phyloP scores from a whole-genome alignment of 2,113 vertebrate species.

The Nestor notabilis region DNA sequence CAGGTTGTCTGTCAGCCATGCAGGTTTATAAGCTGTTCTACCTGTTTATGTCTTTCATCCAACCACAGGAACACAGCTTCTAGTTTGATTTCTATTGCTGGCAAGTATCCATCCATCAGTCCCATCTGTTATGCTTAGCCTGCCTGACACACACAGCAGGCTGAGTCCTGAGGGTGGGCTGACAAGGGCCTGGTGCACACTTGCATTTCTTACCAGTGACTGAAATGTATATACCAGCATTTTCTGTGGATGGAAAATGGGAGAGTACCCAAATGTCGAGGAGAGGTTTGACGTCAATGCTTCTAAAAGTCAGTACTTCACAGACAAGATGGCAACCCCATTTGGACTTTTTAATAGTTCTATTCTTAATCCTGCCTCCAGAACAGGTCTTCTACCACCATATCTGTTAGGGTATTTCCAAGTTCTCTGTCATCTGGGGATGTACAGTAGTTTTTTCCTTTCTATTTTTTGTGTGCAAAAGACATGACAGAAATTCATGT shows the following conservation, averaged over 20 bases:
- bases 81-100: constrained; percentile 29
- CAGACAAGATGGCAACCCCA: background rate
- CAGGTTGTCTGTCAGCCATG: background rate
- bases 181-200: background rate
- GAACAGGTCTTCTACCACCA: background rate
- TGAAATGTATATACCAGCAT: background rate
- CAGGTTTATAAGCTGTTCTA: background rate
- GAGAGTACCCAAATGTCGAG: background rate
- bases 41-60: background rate
- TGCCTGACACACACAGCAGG: background rate
- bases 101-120: background rate
- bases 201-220: background rate
- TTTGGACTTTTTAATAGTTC: background rate
- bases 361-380: background rate
- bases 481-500: background rate
- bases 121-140: constrained; percentile 10
- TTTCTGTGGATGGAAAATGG: background rate
- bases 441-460: background rate
- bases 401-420: background rate
- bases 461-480: background rate
- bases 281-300: background rate
- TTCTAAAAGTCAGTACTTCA: background rate
- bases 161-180: constrained; percentile 3
- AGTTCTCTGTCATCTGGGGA: background rate
- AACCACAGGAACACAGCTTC: background rate